These are phyloP conservation scores for Lysiphlebus fabarum DNA, from an alignment of 1,140 invertebrate genomes.

Conservation along the genomic window DNA sequence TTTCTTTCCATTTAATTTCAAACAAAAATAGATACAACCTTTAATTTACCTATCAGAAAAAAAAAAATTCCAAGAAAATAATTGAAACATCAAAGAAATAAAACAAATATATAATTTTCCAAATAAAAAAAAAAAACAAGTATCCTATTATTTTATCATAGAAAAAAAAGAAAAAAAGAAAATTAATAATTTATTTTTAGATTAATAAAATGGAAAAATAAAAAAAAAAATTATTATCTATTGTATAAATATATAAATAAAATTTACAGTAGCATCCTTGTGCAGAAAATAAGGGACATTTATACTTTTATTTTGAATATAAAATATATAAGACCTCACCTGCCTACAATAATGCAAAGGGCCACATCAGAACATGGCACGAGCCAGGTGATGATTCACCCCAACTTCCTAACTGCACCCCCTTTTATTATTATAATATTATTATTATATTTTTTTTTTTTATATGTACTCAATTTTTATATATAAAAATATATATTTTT, in stretches of 20 bases:
- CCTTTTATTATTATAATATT: neutral
- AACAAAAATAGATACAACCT: too few species aligned
- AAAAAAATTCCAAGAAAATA: too few species aligned
- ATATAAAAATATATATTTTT: neutral
- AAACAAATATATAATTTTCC: too few species aligned
- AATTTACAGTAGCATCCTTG: slow-evolving; percentile 12
- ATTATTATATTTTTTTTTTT: slow-evolving; percentile 30
- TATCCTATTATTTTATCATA: too few species aligned
- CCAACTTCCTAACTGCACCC: slow-evolving; percentile 22
- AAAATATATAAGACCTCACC: slow-evolving; percentile 36
- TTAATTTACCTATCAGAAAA: too few species aligned
- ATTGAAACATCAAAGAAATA: too few species aligned
- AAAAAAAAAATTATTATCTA: neutral
- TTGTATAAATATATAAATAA: neutral
- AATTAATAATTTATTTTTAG: too few species aligned
- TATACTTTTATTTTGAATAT: too few species aligned
- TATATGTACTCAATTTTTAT: slow-evolving; percentile 25
- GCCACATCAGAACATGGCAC: slow-evolving; percentile 26
- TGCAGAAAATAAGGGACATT: slow-evolving; percentile 21
- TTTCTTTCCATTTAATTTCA: too few species aligned
- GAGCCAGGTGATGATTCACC: slow-evolving; percentile 55
- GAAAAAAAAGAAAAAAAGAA: too few species aligned
- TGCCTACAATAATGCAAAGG: slow-evolving; percentile 38
- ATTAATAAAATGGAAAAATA: neutral
- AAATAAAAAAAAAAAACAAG: too few species aligned